Evolutionary conservation across 2,888 invertebrate genomes (phyloP).

Genomic region (Sinentomon sp.): DNA sequence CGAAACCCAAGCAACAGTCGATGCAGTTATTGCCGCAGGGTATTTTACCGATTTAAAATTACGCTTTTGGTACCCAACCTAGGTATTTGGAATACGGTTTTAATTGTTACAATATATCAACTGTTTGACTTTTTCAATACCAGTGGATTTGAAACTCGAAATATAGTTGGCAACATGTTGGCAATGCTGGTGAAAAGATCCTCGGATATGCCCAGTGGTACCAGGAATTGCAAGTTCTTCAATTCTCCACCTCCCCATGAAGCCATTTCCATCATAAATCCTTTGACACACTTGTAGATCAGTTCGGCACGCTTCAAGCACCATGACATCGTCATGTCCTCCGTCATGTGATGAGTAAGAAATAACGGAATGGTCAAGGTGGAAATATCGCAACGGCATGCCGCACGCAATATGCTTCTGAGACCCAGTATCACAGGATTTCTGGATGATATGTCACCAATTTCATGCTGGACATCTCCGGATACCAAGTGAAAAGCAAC

Average conservation of each 20-base stretch:
- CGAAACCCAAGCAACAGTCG: no score
- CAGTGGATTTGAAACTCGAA: constrained; percentile 83
- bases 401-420: constrained; percentile 75
- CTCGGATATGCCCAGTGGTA: constrained; percentile 54
- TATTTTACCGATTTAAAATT: no score
- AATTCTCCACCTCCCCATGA: constrained; percentile 73
- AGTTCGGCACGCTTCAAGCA: constrained; percentile 84
- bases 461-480: no score
- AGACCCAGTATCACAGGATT: constrained; percentile 85
- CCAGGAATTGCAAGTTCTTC: constrained; percentile 57
- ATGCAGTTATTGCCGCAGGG: no score
- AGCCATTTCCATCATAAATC: constrained; percentile 95
- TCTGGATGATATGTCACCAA: constrained; percentile 81
- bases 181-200: constrained; percentile 54
- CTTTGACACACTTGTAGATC: constrained; percentile 95
- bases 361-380: constrained; percentile 77
- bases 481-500: constrained; percentile 83
- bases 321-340: constrained; percentile 92
- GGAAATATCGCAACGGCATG: constrained; percentile 80
- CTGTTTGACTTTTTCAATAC: no score
- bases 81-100: no score
- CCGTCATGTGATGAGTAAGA: constrained; percentile 72
- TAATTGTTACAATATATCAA: no score
- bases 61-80: no score
- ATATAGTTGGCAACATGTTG: constrained; percentile 70